Conservation (phyloP, 2,888 invertebrate species). For the Ormyrus pomaceus region DNA sequence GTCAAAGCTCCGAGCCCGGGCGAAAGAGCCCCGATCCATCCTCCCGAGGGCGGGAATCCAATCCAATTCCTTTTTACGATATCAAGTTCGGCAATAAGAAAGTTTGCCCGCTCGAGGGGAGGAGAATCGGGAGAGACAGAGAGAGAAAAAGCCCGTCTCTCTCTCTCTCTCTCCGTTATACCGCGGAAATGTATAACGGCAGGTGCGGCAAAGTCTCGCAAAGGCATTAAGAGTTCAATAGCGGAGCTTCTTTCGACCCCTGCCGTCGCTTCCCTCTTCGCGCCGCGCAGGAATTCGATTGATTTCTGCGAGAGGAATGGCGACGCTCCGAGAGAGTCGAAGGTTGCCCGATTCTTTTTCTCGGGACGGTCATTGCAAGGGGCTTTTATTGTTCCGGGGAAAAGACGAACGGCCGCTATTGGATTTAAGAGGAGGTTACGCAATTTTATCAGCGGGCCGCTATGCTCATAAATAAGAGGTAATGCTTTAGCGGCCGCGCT, state of each 20-base stretch:
- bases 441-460: background rate
- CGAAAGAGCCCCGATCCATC: conserved; percentile 45
- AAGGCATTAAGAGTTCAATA: conserved; percentile 70
- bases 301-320: conserved; percentile 56
- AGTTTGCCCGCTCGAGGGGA: conserved; percentile 61
- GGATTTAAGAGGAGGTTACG: background rate
- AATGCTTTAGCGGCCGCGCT: too few species aligned
- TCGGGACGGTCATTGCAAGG: conserved; percentile 12
- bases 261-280: conserved; percentile 20
- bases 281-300: conserved; percentile 61
- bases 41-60: conserved; percentile 54
- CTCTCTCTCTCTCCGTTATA: too few species aligned
- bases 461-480: too few species aligned
- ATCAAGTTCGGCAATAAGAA: conserved; percentile 74
- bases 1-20: conserved; percentile 18
- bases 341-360: background rate
- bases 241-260: conserved; percentile 57
- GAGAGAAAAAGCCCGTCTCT: background rate
- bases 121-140: conserved; percentile 49
- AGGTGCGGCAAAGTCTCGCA: conserved; percentile 63
- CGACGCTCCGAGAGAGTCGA: conserved; percentile 27
- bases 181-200: conserved; percentile 45
- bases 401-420: conserved; percentile 6
- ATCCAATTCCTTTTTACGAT: conserved; percentile 68
- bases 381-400: conserved; percentile 38